Percentiles rank a stretch among this genome's conserved stretches.
Evolutionary conservation across 2,113 vertebrate genomes (phyloP).

Genomic region (Caracal caracal): DNA sequence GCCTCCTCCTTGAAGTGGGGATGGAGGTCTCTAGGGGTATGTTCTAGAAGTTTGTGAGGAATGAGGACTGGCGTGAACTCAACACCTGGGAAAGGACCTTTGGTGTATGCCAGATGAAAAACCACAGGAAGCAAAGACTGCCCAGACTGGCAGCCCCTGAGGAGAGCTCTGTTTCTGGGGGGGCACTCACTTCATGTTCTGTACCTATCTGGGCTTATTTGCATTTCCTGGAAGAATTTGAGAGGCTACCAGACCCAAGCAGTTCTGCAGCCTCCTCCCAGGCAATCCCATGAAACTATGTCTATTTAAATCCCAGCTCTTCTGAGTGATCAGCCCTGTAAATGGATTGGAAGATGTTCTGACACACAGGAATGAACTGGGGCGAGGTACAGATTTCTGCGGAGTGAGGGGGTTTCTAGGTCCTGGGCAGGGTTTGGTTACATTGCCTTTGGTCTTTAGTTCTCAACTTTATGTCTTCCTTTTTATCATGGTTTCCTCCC

Average conservation of each 20-base stretch:
- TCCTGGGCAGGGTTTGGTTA: not conserved
- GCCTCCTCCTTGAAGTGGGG: not conserved
- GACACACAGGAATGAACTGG: not conserved
- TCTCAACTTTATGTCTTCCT: constrained; percentile 21
- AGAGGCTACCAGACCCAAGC: not conserved
- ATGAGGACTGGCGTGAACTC: not conserved
- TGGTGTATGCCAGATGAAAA: not conserved
- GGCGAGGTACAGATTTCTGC: not conserved
- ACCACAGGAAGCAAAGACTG: not conserved
- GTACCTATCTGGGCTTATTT: not conserved
- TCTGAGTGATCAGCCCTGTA: not conserved
- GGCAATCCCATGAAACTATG: not conserved
- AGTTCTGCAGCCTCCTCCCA: not conserved
- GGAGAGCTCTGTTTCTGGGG: not conserved
- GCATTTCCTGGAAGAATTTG: not conserved
- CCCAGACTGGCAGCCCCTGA: not conserved
- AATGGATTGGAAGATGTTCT: not conserved
- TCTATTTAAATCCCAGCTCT: not conserved
- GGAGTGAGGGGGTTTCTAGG: not conserved
- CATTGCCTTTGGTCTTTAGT: not conserved
- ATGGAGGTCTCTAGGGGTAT: not conserved
- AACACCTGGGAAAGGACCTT: not conserved
- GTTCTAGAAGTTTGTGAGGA: not conserved
- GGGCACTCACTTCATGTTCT: not conserved
- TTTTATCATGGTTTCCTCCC: constrained; percentile 32